A percentile compares a stretch with the other conserved stretches of the same genome.
These are phyloP conservation scores for Lynx canadensis DNA, from an alignment of 2,113 vertebrate genomes.

Conservation along the genomic window DNA sequence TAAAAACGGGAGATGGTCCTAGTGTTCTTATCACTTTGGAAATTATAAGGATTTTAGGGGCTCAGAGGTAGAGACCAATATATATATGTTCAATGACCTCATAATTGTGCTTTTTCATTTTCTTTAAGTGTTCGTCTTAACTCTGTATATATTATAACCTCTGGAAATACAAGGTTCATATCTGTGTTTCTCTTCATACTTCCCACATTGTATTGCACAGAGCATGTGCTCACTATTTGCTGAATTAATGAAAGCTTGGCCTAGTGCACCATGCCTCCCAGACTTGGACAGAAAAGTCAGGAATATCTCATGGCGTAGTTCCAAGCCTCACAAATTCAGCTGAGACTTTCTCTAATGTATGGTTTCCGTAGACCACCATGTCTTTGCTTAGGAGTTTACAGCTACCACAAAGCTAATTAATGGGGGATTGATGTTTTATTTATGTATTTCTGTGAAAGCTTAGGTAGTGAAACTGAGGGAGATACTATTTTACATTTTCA, in stretches of 20 bases:
- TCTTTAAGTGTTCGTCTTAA: not conserved
- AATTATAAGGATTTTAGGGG: not conserved
- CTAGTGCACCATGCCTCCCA: not conserved
- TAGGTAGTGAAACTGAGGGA: not conserved
- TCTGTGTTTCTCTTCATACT: not conserved
- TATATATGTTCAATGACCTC: not conserved
- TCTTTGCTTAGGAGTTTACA: not conserved
- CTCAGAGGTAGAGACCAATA: not conserved
- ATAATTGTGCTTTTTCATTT: not conserved
- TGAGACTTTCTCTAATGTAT: not conserved
- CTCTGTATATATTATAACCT: not conserved
- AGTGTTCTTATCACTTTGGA: not conserved
- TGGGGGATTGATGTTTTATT: not conserved
- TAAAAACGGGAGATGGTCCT: not conserved
- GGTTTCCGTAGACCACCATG: not conserved
- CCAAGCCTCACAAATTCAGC: not conserved
- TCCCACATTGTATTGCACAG: not conserved
- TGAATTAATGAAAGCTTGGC: not conserved
- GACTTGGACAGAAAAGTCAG: not conserved
- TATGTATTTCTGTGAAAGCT: not conserved
- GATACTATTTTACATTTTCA: constrained; percentile 60
- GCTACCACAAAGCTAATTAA: constrained; percentile 34
- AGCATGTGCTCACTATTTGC: not conserved
- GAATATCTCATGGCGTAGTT: not conserved
- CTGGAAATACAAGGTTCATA: not conserved